phyloP scores from a whole-genome alignment of 2,888 invertebrate genomes.

The Halocaridina rubra region DNA sequence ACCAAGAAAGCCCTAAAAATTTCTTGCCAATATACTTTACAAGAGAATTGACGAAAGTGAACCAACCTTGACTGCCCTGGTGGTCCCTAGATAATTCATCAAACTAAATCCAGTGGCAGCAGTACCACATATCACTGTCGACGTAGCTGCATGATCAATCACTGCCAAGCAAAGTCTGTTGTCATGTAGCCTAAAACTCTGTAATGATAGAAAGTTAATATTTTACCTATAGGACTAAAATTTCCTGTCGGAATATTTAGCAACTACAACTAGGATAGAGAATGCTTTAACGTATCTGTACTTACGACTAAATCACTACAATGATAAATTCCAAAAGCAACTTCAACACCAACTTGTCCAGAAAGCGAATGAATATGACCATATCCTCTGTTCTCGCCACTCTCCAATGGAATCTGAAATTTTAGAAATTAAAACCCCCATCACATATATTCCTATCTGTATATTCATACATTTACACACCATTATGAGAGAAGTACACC shows the following conservation, averaged over 20 bases:
- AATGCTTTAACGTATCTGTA: too few species aligned
- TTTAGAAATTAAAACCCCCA: too few species aligned
- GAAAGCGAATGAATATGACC: background rate
- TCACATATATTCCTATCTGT: too few species aligned
- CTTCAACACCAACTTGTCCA: background rate
- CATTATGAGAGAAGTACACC: too few species aligned
- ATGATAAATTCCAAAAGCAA: background rate
- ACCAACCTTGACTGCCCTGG: background rate
- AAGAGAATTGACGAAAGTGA: background rate
- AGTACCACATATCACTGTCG: background rate
- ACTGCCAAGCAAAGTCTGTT: background rate
- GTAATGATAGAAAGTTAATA: too few species aligned
- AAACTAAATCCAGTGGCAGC: background rate
- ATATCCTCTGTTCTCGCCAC: background rate
- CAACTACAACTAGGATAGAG: too few species aligned
- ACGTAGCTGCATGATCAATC: background rate
- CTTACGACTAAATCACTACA: conserved; percentile 3
- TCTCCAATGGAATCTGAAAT: background rate
- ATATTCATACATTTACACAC: too few species aligned
- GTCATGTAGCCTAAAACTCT: background rate
- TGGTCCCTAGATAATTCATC: background rate
- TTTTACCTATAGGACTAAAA: too few species aligned
- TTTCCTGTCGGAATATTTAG: too few species aligned
- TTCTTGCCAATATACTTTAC: too few species aligned
- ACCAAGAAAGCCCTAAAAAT: too few species aligned